Base-by-base conservation (phyloP, 2,113 vertebrate genomes). In the Malurus elegans region DNA sequence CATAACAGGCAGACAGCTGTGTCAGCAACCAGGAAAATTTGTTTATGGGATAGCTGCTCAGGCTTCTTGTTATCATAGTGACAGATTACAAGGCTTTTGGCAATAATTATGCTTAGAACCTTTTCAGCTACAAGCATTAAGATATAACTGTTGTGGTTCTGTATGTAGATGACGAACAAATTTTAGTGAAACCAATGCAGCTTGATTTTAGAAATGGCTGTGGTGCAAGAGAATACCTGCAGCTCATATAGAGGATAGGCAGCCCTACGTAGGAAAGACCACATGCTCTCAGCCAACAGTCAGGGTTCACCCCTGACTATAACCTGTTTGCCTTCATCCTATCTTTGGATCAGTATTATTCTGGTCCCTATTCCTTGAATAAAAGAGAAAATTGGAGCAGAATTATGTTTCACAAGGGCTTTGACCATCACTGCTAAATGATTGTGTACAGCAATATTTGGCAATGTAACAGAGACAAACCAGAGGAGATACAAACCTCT, bases 91-190 rank as follows among this genome's bases (percentile, higher is more conserved):
- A 71, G 62, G 56, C 40, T 79, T 89, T 95, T 71, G 57, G 42
- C 32, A 71, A 61, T 38, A 90, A 64, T 90, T 48, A 71, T 34
- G 32, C 70, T 81, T 78, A 81, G 76, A 91, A 81, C 8, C 6
- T 38, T 67, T 89, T 71, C 40, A 51, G 4, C 20, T 81, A 62
- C 28, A 79, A 89, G 67, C 1, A 11, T 17, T 12, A 42, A 50
- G 42, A 58, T n/a, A 44, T 2, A 58, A 26, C 62, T 89, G 45
- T 56, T 74, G 32, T 58, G 10, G 8, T 10, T 92, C 5, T 78
- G 1, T 48, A 60, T 38, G 12, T 28, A 26, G 20, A 56, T 31
- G 11, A n/a, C 31, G 40, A 90, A 75, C 21, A 65, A 64, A 61
- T 21, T 23, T 23, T 14, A 47, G 26, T 1, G 2, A 91, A 93